Evolutionary conservation across 2,113 vertebrate species (phyloP).

Genomic region (Ophiodon elongatus): DNA sequence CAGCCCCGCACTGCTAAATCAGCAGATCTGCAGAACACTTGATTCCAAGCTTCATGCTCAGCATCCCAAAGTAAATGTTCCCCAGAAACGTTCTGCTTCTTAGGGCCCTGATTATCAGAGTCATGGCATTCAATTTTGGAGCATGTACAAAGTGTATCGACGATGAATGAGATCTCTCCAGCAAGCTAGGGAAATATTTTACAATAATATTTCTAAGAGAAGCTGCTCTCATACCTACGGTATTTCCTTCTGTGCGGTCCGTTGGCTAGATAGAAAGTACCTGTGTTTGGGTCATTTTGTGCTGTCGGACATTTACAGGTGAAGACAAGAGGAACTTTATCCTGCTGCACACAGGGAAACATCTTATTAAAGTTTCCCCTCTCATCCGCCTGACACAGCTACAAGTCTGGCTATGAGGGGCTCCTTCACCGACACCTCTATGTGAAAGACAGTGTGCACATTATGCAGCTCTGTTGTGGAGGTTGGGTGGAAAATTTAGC

Average conservation of each 20-base stretch:
- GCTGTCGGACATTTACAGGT: slow-evolving; percentile 32
- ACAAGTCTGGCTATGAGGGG: slow-evolving; percentile 35
- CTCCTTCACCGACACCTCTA: slow-evolving; percentile 62
- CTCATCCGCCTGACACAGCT: slow-evolving; percentile 48
- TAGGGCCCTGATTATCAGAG: slow-evolving; percentile 35
- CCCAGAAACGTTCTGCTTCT: slow-evolving; percentile 25
- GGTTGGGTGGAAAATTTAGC: slow-evolving; percentile 75
- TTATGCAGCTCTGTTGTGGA: slow-evolving; percentile 71
- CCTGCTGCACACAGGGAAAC: slow-evolving; percentile 56
- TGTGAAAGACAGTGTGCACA: slow-evolving; percentile 71
- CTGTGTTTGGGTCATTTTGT: slow-evolving; percentile 39
- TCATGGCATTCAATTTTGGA: slow-evolving; percentile 51
- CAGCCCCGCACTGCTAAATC: slow-evolving; percentile 53
- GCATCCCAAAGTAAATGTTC: slow-evolving; percentile 73
- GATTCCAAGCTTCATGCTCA: slow-evolving; percentile 51
- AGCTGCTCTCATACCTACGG: slow-evolving; percentile 39
- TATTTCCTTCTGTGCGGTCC: slow-evolving; percentile 47
- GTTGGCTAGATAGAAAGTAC: slow-evolving; percentile 34
- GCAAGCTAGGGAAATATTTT: slow-evolving; percentile 55
- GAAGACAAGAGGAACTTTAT: slow-evolving; percentile 65
- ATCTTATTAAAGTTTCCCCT: slow-evolving; percentile 69
- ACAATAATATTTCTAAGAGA: slow-evolving; percentile 57
- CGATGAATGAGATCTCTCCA: slow-evolving; percentile 52
- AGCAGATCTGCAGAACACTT: slow-evolving; percentile 66
- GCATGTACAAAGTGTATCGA: slow-evolving; percentile 37